These are phyloP conservation scores for Sycophila texana DNA, from an alignment of 2,888 invertebrate species.

Conservation along the genomic window DNA sequence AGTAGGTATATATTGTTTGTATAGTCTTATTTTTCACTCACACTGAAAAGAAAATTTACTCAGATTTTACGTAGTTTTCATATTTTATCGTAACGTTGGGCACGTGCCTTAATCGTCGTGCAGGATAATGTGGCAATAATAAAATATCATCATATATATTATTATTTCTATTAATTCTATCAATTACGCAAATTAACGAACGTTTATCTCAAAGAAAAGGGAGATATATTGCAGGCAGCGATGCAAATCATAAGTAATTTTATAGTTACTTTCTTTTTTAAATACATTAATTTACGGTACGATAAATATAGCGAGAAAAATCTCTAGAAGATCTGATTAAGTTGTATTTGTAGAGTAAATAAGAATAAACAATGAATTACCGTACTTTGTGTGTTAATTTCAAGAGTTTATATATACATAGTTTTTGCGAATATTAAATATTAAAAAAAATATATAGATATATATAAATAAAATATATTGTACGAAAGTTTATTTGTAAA, in stretches of 20 bases:
- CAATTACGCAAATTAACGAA: slow-evolving; percentile 15
- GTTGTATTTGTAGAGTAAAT: slow-evolving; percentile 50
- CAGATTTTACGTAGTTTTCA: slow-evolving; percentile 60
- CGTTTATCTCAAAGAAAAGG: slow-evolving; percentile 51
- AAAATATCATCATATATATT: slow-evolving; percentile 56
- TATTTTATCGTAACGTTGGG: slow-evolving; percentile 68
- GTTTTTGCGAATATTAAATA: slow-evolving; percentile 35
- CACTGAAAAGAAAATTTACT: slow-evolving; percentile 48
- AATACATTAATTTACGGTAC: slow-evolving; percentile 43
- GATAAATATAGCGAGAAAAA: slow-evolving; percentile 57
- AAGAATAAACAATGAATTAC: slow-evolving; percentile 36
- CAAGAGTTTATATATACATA: slow-evolving; percentile 51
- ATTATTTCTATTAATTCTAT: slow-evolving; percentile 47
- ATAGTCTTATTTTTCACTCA: slow-evolving; percentile 48
- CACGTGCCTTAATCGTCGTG: slow-evolving; percentile 63
- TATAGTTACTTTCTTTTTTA: slow-evolving; percentile 62
- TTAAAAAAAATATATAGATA: slow-evolving; percentile 38
- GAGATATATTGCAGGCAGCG: slow-evolving; percentile 48
- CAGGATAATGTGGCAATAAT: slow-evolving; percentile 72
- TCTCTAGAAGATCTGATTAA: slow-evolving; percentile 69
- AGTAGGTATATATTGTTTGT: slow-evolving; percentile 55
- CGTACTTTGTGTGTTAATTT: slow-evolving; percentile 54
- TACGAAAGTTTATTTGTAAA: slow-evolving; percentile 49
- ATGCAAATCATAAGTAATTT: slow-evolving; percentile 58
- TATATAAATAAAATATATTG: slow-evolving; percentile 36